A percentile compares a stretch with the other conserved stretches of the same genome.
Evolutionary conservation across 2,888 invertebrate species (phyloP).

Genomic region (Mythimna ferrago): DNA sequence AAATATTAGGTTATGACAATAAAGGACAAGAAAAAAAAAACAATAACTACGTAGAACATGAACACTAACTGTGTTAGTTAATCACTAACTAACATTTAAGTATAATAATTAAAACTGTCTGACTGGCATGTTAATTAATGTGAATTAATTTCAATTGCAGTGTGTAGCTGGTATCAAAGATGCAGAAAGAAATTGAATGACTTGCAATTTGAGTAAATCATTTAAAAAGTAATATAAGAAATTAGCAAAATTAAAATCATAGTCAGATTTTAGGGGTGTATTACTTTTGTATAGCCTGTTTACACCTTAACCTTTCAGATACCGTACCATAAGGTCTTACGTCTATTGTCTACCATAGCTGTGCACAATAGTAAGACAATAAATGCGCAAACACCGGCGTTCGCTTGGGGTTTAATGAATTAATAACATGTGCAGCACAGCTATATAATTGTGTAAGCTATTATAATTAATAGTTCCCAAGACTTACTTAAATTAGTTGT

Average conservation of each 20-base stretch:
- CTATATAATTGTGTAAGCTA: no score
- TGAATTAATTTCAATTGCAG: constrained; percentile 29
- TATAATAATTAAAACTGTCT: constrained; percentile 20
- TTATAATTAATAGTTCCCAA: no score
- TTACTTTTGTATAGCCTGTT: background rate
- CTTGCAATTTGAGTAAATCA: background rate
- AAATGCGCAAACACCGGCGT: no score
- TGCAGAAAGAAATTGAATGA: constrained; percentile 10
- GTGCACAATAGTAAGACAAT: no score
- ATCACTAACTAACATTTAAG: constrained; percentile 3
- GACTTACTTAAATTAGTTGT: no score
- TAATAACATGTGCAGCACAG: no score
- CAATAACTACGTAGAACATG: background rate
- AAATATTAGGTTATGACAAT: background rate
- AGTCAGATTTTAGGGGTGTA: no score
- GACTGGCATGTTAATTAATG: constrained; percentile 21
- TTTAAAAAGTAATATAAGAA: background rate
- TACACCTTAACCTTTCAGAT: background rate
- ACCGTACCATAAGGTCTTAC: no score
- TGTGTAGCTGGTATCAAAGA: background rate
- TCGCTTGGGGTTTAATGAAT: no score
- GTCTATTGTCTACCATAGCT: no score
- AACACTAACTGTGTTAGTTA: constrained; percentile 14
- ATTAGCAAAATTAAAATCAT: background rate
- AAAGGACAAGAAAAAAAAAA: background rate